Percentiles rank a stretch among this genome's conserved stretches.
phyloP scores from a whole-genome alignment of 2,797 vertebrate genomes.

The Rousettus madagascariensis region DNA sequence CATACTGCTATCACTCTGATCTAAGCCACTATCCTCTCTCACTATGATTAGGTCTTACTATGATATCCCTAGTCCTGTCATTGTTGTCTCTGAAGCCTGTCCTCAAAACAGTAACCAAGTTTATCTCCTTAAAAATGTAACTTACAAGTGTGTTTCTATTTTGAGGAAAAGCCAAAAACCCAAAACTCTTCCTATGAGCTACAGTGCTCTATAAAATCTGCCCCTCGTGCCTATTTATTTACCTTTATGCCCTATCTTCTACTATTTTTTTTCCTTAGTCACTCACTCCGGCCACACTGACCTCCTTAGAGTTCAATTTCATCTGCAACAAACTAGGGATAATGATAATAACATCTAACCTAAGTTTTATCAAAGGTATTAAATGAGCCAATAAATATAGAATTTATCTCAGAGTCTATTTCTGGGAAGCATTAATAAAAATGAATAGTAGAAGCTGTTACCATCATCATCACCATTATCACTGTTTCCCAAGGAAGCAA shows the following conservation, averaged over 20 bases:
- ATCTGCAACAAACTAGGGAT: not conserved
- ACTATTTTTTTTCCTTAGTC: not conserved
- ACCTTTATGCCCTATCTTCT: not conserved
- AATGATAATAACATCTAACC: not conserved
- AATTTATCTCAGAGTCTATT: not conserved
- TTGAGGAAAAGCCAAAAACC: not conserved
- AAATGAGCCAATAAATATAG: not conserved
- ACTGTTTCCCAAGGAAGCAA: not conserved
- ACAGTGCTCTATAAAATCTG: not conserved
- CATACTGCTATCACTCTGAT: not conserved
- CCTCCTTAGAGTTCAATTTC: not conserved
- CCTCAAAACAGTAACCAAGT: not conserved
- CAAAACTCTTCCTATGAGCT: not conserved
- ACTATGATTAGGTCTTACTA: not conserved
- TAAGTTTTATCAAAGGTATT: not conserved
- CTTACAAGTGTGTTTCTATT: not conserved
- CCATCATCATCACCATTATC: not conserved
- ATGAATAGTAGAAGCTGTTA: not conserved
- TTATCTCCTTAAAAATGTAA: not conserved
- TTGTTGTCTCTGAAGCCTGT: not conserved
- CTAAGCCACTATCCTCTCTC: not conserved
- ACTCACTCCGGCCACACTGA: not conserved
- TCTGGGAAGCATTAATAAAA: not conserved
- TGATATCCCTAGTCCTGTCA: not conserved
- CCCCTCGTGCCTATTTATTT: not conserved